Evolutionary conservation across 2,113 vertebrate species (phyloP), one percentile per base, ranked within the genome.

Genomic region (Daboia siamensis): DNA sequence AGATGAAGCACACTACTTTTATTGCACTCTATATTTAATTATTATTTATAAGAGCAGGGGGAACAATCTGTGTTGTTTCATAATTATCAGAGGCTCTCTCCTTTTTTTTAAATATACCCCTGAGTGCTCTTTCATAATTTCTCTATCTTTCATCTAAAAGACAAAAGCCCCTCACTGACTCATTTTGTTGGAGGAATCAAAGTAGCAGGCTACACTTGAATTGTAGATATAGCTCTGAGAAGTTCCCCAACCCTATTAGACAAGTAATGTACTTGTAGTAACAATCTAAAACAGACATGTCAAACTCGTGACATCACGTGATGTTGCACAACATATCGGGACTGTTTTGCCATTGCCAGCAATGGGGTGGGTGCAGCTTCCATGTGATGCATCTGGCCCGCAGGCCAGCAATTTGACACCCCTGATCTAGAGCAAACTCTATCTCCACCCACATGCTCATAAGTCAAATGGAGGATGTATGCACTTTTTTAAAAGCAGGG

Each of bases 261-360:
- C 29, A 33, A 33, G 29, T 69, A 69, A 33, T 6, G 29, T 17
- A 2, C 5, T 4, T 69, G 15, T 33, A 69, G 24, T 48, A 51
- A 51, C 17, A n/a, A 20, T 48, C n/a, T 51, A 33, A 2, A 84
- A 15, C 23, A 84, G 61, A 13, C 11, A 13, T 52, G 51, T 74
- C 29, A 90, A 2, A 1, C 52, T 85, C 2, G 48, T 8, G 48
- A 51, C 48, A 9, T 8, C 48, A 51, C 48, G 7, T 51, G 48
- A 51, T 1, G 9, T 9, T 8, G 1, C 9, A 1, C 0, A 8
- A 51, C 9, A 1, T 51, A 51, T 51, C 8, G 7, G 48, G 48
- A 51, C 48, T 51, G 8, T 51, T 51, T 51, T 51, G 48, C 48
- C 8, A 51, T 51, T 51, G 8, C 48, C 48, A 51, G 1, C 48